Evolutionary conservation across 30 jellyfish, hydroid and myxozoan species (phyloP).

Genomic region (Pelagia noctiluca): DNA sequence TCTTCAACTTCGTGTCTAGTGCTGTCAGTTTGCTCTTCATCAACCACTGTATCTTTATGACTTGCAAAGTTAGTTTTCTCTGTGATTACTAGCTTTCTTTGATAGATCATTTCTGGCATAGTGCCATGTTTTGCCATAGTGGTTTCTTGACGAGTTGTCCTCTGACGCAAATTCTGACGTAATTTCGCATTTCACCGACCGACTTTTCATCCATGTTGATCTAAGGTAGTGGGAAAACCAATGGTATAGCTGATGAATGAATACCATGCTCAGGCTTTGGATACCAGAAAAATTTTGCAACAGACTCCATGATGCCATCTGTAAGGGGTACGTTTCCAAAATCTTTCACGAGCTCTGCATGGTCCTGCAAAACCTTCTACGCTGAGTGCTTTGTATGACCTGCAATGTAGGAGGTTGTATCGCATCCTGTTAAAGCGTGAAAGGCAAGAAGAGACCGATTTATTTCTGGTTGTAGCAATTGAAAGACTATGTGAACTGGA

Average conservation of each 20-base stretch:
- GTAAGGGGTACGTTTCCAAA: conserved; percentile 8
- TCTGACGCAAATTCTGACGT: conserved; percentile 32
- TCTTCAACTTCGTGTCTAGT: conserved; percentile 44
- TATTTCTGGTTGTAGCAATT: conserved; percentile 10
- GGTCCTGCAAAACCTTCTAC: conserved; percentile 9
- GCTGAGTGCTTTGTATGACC: conserved; percentile 4
- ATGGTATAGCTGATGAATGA: conserved; percentile 21
- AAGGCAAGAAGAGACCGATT: conserved; percentile 11
- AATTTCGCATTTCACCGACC: conserved; percentile 18
- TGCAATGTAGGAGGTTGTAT: conserved; percentile 5
- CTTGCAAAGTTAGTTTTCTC: conserved; percentile 17
- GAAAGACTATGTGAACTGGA: conserved; percentile 28
- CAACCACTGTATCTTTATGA: conserved; percentile 49
- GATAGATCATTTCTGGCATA: conserved; percentile 54
- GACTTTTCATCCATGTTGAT: conserved; percentile 34
- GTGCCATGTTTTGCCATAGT: conserved; percentile 38
- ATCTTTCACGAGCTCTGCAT: conserved; percentile 7
- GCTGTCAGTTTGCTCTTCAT: conserved; percentile 33
- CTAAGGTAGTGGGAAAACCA: conserved; percentile 46
- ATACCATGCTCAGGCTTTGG: conserved; percentile 49
- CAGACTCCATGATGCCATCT: conserved; percentile 1
- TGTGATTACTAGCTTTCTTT: conserved; percentile 41
- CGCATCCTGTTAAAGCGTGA: conserved; percentile 26
- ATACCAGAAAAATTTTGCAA: conserved; percentile 10
- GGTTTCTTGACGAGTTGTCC: conserved; percentile 20